A percentile compares a stretch with the other conserved stretches of the same genome.
Evolutionary conservation across 2,113 vertebrate genomes (phyloP).

Genomic region (human (Homo sapiens)): GRCh38 chr2:76675501-76676000

Average conservation of each 20-base stretch:
- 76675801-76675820: background rate
- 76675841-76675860: background rate
- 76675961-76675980: background rate
- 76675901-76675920: background rate
- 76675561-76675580: background rate
- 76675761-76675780: background rate
- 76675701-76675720: background rate
- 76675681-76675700: background rate
- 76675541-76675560: background rate
- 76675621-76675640: background rate
- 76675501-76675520: slow-evolving; percentile 53
- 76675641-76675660: background rate
- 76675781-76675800: background rate
- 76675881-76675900: background rate
- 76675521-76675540: slow-evolving; percentile 18
- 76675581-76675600: background rate
- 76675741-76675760: slow-evolving; percentile 14
- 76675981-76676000: background rate
- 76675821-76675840: background rate
- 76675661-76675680: slow-evolving; percentile 1
- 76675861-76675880: background rate
- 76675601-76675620: background rate
- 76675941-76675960: background rate
- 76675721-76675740: background rate
- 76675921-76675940: background rate